Percentiles rank a stretch among this genome's conserved stretches.
Conservation (phyloP, 2,797 vertebrate species). For the Vireo griseus region DNA sequence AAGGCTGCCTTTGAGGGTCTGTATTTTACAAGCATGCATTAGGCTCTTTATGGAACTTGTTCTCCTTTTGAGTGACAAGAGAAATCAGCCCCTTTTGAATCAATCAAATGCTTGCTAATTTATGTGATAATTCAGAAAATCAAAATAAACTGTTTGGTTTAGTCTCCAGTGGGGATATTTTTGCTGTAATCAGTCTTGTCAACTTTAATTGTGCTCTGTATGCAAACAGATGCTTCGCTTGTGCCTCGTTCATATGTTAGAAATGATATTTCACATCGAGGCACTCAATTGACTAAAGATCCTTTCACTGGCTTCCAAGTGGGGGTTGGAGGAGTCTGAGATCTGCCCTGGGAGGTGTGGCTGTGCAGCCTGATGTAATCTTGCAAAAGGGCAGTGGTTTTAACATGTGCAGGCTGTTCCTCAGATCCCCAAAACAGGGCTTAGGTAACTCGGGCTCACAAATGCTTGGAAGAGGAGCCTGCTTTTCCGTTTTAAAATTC, state of each 20-base stretch:
- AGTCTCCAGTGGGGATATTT: background rate
- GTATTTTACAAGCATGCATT: background rate
- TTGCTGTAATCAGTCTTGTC: background rate
- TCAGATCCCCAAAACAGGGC: background rate
- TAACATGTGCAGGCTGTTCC: background rate
- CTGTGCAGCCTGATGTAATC: background rate
- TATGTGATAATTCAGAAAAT: background rate
- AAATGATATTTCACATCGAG: background rate
- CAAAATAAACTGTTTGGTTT: background rate
- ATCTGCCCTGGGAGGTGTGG: background rate
- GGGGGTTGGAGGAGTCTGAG: background rate
- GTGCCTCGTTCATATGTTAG: background rate
- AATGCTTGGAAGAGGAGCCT: background rate
- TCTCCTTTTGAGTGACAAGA: background rate
- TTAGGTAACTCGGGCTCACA: background rate
- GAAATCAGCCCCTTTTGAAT: background rate
- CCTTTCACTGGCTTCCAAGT: background rate
- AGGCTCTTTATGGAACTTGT: background rate
- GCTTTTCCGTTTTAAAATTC: background rate
- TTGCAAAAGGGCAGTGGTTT: background rate
- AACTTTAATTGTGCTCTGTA: background rate
- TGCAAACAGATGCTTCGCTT: background rate
- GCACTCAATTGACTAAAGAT: background rate
- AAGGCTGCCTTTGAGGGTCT: background rate
- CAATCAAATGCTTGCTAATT: background rate